Evolutionary conservation across 2,888 invertebrate species (phyloP).

Genomic region (Linnaemya vulpina): DNA sequence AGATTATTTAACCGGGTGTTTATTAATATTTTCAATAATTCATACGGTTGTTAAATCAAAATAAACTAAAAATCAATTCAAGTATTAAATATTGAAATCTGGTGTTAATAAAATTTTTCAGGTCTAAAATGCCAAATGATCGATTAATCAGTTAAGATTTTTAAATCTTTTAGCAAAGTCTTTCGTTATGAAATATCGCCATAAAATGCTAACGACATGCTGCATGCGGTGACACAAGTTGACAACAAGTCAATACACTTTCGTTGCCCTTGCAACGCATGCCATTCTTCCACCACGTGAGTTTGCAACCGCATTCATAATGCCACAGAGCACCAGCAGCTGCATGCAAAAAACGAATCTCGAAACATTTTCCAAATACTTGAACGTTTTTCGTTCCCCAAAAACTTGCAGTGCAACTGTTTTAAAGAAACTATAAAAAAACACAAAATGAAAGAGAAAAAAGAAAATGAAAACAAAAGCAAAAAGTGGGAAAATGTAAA

Average conservation of each 20-base stretch:
- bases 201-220: too few relatives aligned
- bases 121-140: too few relatives aligned
- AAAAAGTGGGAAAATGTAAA: slow-evolving; percentile 45
- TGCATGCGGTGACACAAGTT: neutral
- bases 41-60: too few relatives aligned
- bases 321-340: slow-evolving; percentile 16
- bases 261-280: neutral
- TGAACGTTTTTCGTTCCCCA: neutral
- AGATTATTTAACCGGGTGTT: too few relatives aligned
- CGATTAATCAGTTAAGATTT: slow-evolving; percentile 4
- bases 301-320: slow-evolving; percentile 43
- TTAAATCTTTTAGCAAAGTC: neutral
- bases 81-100: neutral
- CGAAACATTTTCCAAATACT: slow-evolving; percentile 8
- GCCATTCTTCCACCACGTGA: neutral
- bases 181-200: neutral
- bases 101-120: neutral
- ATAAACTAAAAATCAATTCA: too few relatives aligned
- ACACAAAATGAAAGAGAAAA: neutral
- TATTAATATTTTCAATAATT: too few relatives aligned
- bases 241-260: slow-evolving; percentile 16
- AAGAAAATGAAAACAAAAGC: slow-evolving; percentile 5
- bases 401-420: neutral
- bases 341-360: slow-evolving; percentile 19
- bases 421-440: slow-evolving; percentile 5